Percentiles rank a stretch among this genome's conserved stretches.
Evolutionary conservation across 2,888 invertebrate genomes (phyloP).

Genomic region (Eustalomyia histrio): DNA sequence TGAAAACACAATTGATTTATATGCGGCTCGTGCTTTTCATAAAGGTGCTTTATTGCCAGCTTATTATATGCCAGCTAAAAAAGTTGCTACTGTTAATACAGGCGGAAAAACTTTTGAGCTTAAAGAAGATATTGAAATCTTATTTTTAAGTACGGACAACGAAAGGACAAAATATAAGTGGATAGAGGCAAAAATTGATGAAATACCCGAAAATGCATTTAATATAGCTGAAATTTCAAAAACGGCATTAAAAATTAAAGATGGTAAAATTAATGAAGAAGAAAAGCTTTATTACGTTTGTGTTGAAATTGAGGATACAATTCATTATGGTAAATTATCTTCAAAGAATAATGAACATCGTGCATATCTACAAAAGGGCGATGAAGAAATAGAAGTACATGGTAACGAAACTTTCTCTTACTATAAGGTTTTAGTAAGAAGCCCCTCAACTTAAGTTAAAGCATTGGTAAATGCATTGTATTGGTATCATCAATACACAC

Average conservation of each 20-base stretch:
- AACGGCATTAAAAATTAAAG: background rate
- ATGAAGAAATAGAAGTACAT: constrained; percentile 8
- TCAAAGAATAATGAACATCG: background rate
- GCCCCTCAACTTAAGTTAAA: background rate
- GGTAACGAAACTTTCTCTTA: background rate
- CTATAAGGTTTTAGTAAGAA: constrained; percentile 17
- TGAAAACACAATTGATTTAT: background rate
- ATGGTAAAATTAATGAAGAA: background rate
- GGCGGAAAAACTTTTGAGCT: background rate
- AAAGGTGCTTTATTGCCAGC: constrained; percentile 8
- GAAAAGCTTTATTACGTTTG: constrained; percentile 3
- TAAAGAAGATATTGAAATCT: constrained; percentile 12
- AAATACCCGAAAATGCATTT: constrained; percentile 18
- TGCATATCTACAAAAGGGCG: constrained; percentile 5
- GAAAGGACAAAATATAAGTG: constrained; percentile 1
- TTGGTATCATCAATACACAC: too few species aligned
- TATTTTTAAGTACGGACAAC: background rate
- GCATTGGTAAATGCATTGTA: too few species aligned
- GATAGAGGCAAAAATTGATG: background rate
- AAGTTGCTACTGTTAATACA: background rate
- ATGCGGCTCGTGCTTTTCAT: constrained; percentile 13
- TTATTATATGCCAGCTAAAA: constrained; percentile 3
- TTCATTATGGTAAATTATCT: constrained; percentile 10
- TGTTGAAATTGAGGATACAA: background rate
- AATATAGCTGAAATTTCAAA: constrained; percentile 1